Evolutionary conservation across 1,140 invertebrate genomes (phyloP), one percentile per base, ranked within the genome.

Genomic region (Lordiphosa stackelbergi): DNA sequence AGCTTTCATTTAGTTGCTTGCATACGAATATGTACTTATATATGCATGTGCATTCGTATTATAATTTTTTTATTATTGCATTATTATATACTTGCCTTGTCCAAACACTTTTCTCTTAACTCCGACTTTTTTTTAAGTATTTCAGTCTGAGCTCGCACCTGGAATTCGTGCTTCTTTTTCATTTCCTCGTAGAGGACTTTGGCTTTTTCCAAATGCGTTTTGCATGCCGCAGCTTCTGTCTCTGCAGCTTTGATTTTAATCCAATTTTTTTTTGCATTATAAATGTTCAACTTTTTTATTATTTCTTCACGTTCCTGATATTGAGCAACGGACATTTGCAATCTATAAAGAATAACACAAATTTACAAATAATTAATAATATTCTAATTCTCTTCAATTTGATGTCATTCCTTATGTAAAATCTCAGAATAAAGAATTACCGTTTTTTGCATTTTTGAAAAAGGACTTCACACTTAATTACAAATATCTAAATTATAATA

Each of bases 261-360:
- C 61, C 73, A 79, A 4, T 79, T 37, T 54, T 85, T 83, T 24
- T 68, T 85, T 2, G 59, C 68, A 6, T 47, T 69, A n/a, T 59
- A 71, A 24, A 79, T 31, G 9, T 71, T 68, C 0, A 85, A 35
- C 12, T 85, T 85, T 36, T 71, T 45, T 19, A 62, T 35, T 19
- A 79, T 52, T 40, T 73, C 68, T 37, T 83, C 66, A 3, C 77
- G 68, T 19, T 81, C 79, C 16, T 74, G 72, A 12, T 53, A 74
- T 10, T 79, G 69, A 6, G 59, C 55, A 6, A 86, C 62, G 2
- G 51, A 41, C 19, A 61, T 12, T 16, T 74, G 53, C 10, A 86
- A 11, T 10, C 84, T 24, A 24, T 6, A 24, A 24, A 24, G 5
- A 24, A 19, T 19, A n/a, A n/a, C n/a, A n/a, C n/a, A n/a, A n/a